Conservation (phyloP, 2,113 vertebrate genomes). For the Neotragus moschatus region DNA sequence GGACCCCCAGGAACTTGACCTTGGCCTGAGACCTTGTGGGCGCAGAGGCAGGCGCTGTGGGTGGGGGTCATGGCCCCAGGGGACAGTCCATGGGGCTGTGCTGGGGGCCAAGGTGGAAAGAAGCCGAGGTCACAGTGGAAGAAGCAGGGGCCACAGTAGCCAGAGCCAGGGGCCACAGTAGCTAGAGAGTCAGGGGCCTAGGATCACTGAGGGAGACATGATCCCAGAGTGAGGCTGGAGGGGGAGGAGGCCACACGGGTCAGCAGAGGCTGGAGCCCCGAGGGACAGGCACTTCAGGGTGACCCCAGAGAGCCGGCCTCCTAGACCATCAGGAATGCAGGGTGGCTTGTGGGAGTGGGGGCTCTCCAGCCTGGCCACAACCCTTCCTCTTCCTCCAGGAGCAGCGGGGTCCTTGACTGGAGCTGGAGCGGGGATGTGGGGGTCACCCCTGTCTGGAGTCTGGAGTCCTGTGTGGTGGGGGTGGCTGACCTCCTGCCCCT, state of each 20-base stretch:
- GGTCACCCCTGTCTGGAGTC: neutral
- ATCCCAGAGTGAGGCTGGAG: neutral
- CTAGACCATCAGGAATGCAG: neutral
- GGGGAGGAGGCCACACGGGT: accelerated
- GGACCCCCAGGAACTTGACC: neutral
- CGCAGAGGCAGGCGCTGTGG: neutral
- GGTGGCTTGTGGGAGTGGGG: neutral
- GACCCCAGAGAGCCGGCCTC: neutral
- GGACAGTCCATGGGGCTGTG: neutral
- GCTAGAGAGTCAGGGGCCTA: neutral
- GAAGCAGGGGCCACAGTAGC: neutral
- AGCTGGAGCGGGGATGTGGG: accelerated
- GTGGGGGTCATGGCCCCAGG: neutral
- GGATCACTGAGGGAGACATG: neutral
- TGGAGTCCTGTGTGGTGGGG: neutral
- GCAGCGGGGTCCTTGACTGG: too few species aligned
- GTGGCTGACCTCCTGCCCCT: accelerated
- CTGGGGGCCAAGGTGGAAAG: neutral
- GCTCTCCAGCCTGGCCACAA: accelerated
- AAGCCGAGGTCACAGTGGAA: neutral
- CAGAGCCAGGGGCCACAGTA: neutral
- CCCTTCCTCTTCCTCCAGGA: neutral
- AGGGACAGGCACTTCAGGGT: too few species aligned
- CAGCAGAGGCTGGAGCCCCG: accelerated
- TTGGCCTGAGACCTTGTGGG: neutral